These are phyloP conservation scores for Bufo gargarizans DNA, from an alignment of 2,113 vertebrate genomes.

Conservation along the genomic window DNA sequence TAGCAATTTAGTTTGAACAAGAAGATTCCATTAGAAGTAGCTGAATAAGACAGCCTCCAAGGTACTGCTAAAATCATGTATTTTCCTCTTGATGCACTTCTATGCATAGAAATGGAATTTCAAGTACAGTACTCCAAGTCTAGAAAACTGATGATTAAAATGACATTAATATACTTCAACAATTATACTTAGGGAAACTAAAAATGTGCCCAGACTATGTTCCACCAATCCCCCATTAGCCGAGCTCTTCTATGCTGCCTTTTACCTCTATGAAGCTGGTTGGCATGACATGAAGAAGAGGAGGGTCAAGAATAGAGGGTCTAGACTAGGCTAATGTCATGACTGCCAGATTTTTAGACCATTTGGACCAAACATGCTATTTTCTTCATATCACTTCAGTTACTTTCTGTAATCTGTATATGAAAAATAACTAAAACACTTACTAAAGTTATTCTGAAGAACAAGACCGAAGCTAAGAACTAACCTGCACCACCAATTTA, in stretches of 20 bases:
- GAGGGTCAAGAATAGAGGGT: neutral
- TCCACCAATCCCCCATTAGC: neutral
- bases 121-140: neutral
- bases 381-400: neutral
- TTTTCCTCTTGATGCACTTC: neutral
- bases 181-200: neutral
- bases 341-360: neutral
- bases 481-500: too few relatives aligned
- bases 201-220: neutral
- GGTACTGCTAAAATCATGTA: neutral
- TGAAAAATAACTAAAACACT: too few relatives aligned
- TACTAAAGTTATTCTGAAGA: too few relatives aligned
- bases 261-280: neutral
- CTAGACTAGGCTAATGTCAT: neutral
- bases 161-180: neutral
- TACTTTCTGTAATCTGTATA: too few relatives aligned
- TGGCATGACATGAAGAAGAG: neutral
- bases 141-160: neutral
- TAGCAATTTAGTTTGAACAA: neutral
- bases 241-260: neutral
- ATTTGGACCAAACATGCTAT: neutral
- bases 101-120: neutral
- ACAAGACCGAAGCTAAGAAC: too few relatives aligned
- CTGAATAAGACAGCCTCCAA: neutral
- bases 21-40: conserved; percentile 1